Evolutionary conservation across 2,797 vertebrate genomes (phyloP), one percentile per base, ranked within the genome.

Genomic region (Scarus forsteni): DNA sequence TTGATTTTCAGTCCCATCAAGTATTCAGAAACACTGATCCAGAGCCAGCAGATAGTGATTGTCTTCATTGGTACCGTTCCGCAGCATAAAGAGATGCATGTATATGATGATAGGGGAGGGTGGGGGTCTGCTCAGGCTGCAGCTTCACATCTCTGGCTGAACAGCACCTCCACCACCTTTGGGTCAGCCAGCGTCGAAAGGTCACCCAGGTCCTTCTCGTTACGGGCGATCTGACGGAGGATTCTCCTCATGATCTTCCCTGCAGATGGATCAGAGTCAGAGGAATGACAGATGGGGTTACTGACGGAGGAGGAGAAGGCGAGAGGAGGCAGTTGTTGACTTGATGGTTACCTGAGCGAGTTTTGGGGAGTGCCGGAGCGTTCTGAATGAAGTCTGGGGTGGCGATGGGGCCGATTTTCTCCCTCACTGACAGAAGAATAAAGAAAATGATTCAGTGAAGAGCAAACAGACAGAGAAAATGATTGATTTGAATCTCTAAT

Each of bases 351-450:
- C 95, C 95, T 92, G 95, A 96, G 60, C 95, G 94, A 1, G 95
- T 96, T 85, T 96, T 95, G 0, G 95, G 95, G 40, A 96, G 92
- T 6, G 86, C 90, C 0, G 95, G 95, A 43, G 95, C 95, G 27
- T 95, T 94, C 60, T 96, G 95, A 36, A 96, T 94, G 67, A 94
- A 96, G 89, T 95, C 95, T 8, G 95, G 95, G 0, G 92, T 95
- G 16, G 95, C 95, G 45, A 96, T 95, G 43, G 95, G 94, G 72
- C 95, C 95, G 6, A 95, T 95, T 90, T 93, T 96, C 71, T 95
- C 93, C 75, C 95, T 93, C 73, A 95, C 95, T 96, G 70, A 58
- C 10, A 66, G 74, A 52, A 65, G 2, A 42, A 62, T 3, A 53
- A 0, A 73, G 55, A 68, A 11, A 49, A 12, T 6, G 16, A 39